Evolutionary conservation across 2,797 vertebrate species (phyloP).

Genomic region (Chelmon rostratus): DNA sequence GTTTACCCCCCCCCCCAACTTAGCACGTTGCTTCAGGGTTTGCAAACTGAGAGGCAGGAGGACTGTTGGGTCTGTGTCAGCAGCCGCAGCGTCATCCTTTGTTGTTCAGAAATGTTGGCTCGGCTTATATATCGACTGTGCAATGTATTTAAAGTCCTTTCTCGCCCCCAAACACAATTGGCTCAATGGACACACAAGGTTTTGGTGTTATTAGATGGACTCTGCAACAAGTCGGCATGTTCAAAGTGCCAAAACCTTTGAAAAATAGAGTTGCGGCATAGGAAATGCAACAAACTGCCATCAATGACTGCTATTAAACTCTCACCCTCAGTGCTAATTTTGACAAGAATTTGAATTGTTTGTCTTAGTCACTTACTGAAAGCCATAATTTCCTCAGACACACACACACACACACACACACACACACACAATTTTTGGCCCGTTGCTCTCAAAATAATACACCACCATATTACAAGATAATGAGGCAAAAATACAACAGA

Average conservation of each 20-base stretch:
- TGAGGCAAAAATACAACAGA: too few relatives aligned
- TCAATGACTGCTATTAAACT: too few relatives aligned
- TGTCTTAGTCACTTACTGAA: too few relatives aligned
- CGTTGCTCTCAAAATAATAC: too few relatives aligned
- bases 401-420: too few relatives aligned
- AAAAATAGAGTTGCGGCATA: not conserved
- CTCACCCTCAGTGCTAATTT: too few relatives aligned
- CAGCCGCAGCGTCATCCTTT: constrained; percentile 18
- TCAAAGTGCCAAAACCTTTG: too few relatives aligned
- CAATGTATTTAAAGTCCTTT: constrained; percentile 8
- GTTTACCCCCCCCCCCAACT: constrained; percentile 62
- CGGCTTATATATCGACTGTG: constrained; percentile 8
- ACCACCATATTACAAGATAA: too few relatives aligned
- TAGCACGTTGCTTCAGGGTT: constrained; percentile 60
- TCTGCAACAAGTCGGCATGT: not conserved
- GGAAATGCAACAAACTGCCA: not conserved
- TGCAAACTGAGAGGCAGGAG: constrained; percentile 42
- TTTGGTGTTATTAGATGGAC: not conserved
- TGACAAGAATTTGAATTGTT: too few relatives aligned
- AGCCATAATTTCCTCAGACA: too few relatives aligned
- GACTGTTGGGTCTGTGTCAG: constrained; percentile 50
- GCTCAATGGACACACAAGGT: not conserved
- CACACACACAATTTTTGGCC: too few relatives aligned
- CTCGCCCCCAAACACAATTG: not conserved
- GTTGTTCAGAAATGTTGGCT: constrained; percentile 17